phyloP scores from a whole-genome alignment of 2,888 invertebrate genomes.

The Gastrophysa polygoni region DNA sequence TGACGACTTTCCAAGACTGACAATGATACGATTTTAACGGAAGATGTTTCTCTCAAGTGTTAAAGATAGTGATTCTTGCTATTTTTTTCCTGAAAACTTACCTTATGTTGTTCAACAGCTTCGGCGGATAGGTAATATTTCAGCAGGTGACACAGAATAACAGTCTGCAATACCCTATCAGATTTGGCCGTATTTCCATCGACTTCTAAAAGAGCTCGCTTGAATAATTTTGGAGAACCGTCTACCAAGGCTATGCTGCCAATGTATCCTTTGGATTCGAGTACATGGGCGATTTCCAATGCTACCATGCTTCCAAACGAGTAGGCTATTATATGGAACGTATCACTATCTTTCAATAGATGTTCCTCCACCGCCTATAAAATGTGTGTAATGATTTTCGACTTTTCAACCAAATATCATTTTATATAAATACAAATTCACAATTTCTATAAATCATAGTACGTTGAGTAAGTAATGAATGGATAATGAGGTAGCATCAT shows the following conservation, averaged over 20 bases:
- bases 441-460: too few relatives aligned
- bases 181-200: slow-evolving; percentile 56
- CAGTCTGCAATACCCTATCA: slow-evolving; percentile 63
- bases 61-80: too few relatives aligned
- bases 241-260: slow-evolving; percentile 79
- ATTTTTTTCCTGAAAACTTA: slow-evolving; percentile 17
- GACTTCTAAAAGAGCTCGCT: slow-evolving; percentile 59
- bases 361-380: slow-evolving; percentile 64
- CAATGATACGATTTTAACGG: too few relatives aligned
- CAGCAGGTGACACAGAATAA: slow-evolving; percentile 59
- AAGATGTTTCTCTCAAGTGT: too few relatives aligned
- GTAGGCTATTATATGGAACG: slow-evolving; percentile 81
- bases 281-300: slow-evolving; percentile 73
- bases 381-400: too few relatives aligned
- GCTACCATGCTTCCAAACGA: slow-evolving; percentile 85
- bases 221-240: slow-evolving; percentile 74
- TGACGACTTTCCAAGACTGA: too few relatives aligned
- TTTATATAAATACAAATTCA: too few relatives aligned
- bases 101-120: slow-evolving; percentile 55
- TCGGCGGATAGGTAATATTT: slow-evolving; percentile 58
- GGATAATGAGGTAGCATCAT: too few relatives aligned
- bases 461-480: too few relatives aligned
- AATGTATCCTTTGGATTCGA: slow-evolving; percentile 70
- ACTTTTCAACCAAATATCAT: too few relatives aligned
- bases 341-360: slow-evolving; percentile 61